phyloP scores from a whole-genome alignment of 2,797 vertebrate genomes.

The Ibycter americanus region DNA sequence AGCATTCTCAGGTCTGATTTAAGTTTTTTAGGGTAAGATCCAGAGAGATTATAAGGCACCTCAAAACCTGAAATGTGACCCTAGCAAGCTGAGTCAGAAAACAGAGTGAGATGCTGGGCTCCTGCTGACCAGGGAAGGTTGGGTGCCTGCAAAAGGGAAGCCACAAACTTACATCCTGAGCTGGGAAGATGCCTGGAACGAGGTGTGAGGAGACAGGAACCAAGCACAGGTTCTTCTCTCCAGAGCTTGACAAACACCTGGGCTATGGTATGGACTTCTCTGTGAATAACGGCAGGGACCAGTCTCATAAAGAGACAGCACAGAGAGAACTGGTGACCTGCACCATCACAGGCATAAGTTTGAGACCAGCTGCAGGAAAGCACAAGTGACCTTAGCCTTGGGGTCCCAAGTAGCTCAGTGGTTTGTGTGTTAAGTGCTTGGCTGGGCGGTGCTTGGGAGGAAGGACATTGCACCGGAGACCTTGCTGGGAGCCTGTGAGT shows the following conservation, averaged over 20 bases:
- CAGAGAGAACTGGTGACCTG: neutral
- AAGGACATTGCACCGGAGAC: neutral
- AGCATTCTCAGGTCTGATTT: constrained; percentile 16
- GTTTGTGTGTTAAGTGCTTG: neutral
- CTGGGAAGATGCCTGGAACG: neutral
- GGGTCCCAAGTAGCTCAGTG: neutral
- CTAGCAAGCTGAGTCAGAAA: neutral
- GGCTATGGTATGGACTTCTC: neutral
- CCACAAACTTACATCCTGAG: neutral
- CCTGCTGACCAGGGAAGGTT: neutral
- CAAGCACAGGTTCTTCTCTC: neutral
- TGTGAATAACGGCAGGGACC: neutral
- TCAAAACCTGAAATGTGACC: neutral
- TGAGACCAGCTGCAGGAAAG: neutral
- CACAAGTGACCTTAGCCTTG: neutral
- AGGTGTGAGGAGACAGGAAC: neutral
- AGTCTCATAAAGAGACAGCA: accelerated
- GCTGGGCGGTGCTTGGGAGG: neutral
- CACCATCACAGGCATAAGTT: neutral
- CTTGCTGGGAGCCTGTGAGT: neutral
- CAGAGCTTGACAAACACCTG: neutral
- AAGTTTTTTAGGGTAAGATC: constrained; percentile 15
- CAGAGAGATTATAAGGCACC: constrained; percentile 49
- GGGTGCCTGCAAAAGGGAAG: neutral
- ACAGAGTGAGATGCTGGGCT: neutral